Evolutionary conservation across 2,888 invertebrate genomes (phyloP), one percentile per base, ranked within the genome.

Genomic region (Drosophila pseudotalamancana): DNA sequence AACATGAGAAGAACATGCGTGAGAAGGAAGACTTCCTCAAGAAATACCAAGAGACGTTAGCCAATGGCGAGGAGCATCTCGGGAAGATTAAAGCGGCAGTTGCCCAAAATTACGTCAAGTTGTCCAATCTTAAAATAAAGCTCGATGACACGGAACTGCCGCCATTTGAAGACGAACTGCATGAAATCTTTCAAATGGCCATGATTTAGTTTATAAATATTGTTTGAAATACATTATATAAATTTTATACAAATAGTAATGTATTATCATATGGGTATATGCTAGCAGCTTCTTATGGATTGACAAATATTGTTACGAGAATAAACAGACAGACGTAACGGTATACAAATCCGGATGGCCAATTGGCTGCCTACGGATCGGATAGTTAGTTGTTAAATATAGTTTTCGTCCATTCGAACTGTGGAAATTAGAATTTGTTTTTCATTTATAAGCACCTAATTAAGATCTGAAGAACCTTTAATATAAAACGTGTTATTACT

Each of bases 1-100:
- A 61, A 6, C 84, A 81, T 9, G 19, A 60, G 14, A 37, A 64
- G 12, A 54, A 43, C 5, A 27, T 76, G 14, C 4, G 25, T 3
- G 21, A 21, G 1, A 59, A 63, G 4, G 4, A 31, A 4, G 19
- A 19, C 0, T 48, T 35, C 6, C 32, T 76, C 1, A 46, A 34
- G 5, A 27, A 43, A 9, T 54, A 61, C 37, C 54, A 45, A 6
- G 23, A 39, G 8, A 6, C 14, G 1, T 25, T 78, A 19, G 23
- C 31, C 1, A 5, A 37, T 1, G 79, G 50, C 3, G 49, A 65
- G 9, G 27, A 45, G 4, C 39, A 65, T 14, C 43, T 78, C n/a
- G 16, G 50, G 12, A 19, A 37, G 2, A 14, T 72, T 4, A 37
- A 46, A 6, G 40, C 8, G 5, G 34, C 19, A 1, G 14, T 61